Evolutionary conservation across 1,140 invertebrate species (phyloP), one percentile per base, ranked within the genome.

Genomic region (Kradibia gibbosae): DNA sequence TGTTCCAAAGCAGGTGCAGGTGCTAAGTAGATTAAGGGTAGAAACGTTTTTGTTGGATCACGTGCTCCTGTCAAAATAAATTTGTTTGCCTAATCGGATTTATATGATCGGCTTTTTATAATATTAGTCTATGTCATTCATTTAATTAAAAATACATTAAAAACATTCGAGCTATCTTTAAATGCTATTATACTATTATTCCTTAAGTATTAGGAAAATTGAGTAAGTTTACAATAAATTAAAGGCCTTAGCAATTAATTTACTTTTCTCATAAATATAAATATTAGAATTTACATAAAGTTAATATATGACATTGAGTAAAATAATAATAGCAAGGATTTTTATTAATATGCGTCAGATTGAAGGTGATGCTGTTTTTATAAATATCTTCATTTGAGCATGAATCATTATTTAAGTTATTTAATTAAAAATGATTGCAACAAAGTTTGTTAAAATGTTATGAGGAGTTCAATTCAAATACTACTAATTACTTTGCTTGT

Each of bases 371-470:
- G n/a, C n/a, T n/a, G n/a, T n/a, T n/a, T n/a, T n/a, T n/a, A n/a
- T n/a, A n/a, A n/a, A n/a, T n/a, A n/a, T n/a, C n/a, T n/a, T 45
- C 5, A 45, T 45, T n/a, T 3, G 3, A 34, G 15, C 0, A 10
- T 22, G 25, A 48, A 45, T 48, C 20, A 36, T 20, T 15, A 62
- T 34, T 62, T 20, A 34, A 34, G 36, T 5, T 3, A 39, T 0
- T 74, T 55, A 36, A 53, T 55, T 36, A 36, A 34, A 73, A 76
- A 60, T 73, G 55, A 31, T 72, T 4, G 50, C 10, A 48, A 73
- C 11, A 79, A 89, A 89, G 84, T 89, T 89, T 87, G 85, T 85
- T 89, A 90, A 90, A 89, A 89, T 90, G 88, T 89, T 90, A 89
- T 89, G 88, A 88, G 80, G 86, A 88, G 85, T 88, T 89, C 86